Evolutionary conservation across 2,888 invertebrate genomes (phyloP).

Genomic region (Pocota personata): DNA sequence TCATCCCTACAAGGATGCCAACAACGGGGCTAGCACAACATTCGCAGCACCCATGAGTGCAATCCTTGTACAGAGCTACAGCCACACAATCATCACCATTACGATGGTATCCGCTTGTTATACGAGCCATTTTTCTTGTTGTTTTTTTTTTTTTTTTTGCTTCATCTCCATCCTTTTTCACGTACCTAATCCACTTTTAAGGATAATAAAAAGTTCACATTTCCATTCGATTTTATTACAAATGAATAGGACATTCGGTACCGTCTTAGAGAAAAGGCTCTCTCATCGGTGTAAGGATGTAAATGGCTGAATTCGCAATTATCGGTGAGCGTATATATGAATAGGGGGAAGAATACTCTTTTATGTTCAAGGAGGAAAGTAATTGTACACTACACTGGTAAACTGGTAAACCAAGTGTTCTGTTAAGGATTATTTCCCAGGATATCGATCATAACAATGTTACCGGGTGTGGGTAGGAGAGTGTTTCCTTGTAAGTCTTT

Average conservation of each 20-base stretch:
- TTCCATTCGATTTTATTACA: constrained; percentile 72
- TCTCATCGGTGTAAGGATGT: constrained; percentile 21
- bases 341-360: constrained; percentile 7
- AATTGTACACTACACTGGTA: constrained; percentile 41
- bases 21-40: constrained; percentile 1
- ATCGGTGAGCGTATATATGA: constrained; percentile 46
- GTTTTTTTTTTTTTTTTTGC: not conserved
- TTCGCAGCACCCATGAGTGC: constrained; percentile 48
- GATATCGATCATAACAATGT: constrained; percentile 61
- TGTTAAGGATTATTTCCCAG: constrained; percentile 59
- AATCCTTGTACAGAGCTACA: constrained; percentile 12
- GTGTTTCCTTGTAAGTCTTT: constrained; percentile 17
- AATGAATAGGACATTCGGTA: constrained; percentile 68
- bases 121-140: constrained; percentile 3
- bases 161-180: constrained; percentile 43
- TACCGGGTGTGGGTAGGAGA: not conserved
- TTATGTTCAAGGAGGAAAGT: constrained; percentile 6
- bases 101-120: constrained; percentile 39
- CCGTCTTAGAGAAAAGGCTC: not conserved
- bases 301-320: constrained; percentile 67
- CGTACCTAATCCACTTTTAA: constrained; percentile 67
- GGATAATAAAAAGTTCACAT: constrained; percentile 63
- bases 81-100: constrained; percentile 28
- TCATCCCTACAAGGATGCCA: not conserved
- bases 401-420: constrained; percentile 38